Conservation (phyloP, 2,113 vertebrate genomes). For the Saguinus imperator region DNA sequence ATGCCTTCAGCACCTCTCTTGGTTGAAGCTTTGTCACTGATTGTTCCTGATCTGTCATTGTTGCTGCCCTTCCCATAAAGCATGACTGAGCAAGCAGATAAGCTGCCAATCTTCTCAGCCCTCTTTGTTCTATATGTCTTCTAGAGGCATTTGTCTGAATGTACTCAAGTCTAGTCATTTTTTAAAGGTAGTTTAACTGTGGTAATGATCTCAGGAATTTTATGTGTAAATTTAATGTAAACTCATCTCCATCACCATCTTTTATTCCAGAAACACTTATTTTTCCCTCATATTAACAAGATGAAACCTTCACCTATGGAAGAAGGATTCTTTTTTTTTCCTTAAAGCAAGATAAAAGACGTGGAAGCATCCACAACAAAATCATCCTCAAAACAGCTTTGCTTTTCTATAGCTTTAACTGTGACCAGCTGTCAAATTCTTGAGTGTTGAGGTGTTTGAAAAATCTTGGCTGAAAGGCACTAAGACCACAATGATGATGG, state of each 20-base stretch:
- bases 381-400: constrained; percentile 25
- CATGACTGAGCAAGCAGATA: background rate
- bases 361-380: constrained; percentile 16
- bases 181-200: background rate
- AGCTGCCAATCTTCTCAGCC: background rate
- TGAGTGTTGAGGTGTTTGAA: constrained; percentile 39
- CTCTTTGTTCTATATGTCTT: background rate
- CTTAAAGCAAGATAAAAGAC: background rate
- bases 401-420: background rate
- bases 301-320: background rate
- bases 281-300: background rate
- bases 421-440: background rate
- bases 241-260: background rate
- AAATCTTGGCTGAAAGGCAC: constrained; percentile 37
- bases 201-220: background rate
- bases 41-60: background rate
- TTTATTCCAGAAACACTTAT: background rate
- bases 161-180: background rate
- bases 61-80: background rate
- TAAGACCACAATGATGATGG: background rate
- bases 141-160: background rate
- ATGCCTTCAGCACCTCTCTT: accelerated
- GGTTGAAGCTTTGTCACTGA: accelerated
- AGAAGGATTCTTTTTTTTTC: background rate
- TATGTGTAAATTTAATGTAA: background rate